Evolutionary conservation across 2,888 invertebrate genomes (phyloP), one percentile per base, ranked within the genome.

Genomic region (Glyphotaelius pellucidus): DNA sequence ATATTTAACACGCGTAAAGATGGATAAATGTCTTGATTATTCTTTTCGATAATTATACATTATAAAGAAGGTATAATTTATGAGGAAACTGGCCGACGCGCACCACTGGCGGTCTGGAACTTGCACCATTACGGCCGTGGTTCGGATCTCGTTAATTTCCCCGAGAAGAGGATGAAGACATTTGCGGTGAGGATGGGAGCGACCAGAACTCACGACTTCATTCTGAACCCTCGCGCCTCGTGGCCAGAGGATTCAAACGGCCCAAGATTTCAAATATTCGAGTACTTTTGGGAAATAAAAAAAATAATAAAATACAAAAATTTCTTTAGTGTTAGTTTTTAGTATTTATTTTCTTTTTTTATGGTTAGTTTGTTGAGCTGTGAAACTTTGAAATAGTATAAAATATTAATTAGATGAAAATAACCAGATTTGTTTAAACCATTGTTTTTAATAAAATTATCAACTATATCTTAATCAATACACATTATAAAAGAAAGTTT

Each of bases 111-210:
- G 67, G 25, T n/a, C 67, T 25, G 25, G 67, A n/a, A 67, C 25
- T 67, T 25, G 67, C 9, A 67, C 67, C 67, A 67, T 67, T 67
- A 67, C 9, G 67, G 25, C 67, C 9, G 67, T 67, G 67, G 67
- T 67, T 35, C 35, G 30, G n/a, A 42, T 35, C 86, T 86, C 86
- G 42, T 86, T 84, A 90, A 84, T 90, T 90, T 90, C 84, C 90
- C 7, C 31, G 47, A 67, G 90, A 90, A 86, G 83, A 81, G 52
- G 32, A 90, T 90, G 90, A 90, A 90, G 90, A 90, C 90, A 90
- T 90, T 90, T 90, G 90, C 30, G 90, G 90, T 90, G 31, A 90
- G 35, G 90, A 83, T 52, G 52, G 90, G 32, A 83, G 90, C 67
- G 67, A 25, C 67, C n/a, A 67, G 67, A 67, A 67, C 81, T 90